Evolutionary conservation across 2,888 invertebrate species (phyloP), one percentile per base, ranked within the genome.

Genomic region (Cepaea hortensis): DNA sequence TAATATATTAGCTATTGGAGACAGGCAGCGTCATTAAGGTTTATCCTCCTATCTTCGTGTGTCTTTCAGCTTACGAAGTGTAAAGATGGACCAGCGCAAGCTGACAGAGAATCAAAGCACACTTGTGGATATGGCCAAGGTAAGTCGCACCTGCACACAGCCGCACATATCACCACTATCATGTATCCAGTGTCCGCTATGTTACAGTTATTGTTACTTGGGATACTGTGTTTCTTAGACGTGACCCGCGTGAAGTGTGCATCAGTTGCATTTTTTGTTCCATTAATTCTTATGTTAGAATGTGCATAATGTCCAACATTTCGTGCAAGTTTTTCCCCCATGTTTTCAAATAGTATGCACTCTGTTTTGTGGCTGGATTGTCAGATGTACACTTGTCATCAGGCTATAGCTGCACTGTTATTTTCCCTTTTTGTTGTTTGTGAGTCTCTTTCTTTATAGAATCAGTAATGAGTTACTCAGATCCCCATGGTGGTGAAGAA

Each of bases 1-100:
- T 35, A 35, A 35, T 35, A 1, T 1, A 35, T 35, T 35, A 35
- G 35, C 35, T 35, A 1, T 35, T 35, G 35, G 35, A 35, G 35
- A 35, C 35, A 35, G 35, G 35, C 1, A 35, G 35, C 0, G 35
- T 35, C 35, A 35, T 35, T 35, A 35, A 35, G 35, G 35, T 35
- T 35, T 35, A 35, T 35, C 35, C 35, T 35, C 35, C 35, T 35
- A 35, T 35, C 35, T 35, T 35, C 35, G 35, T 35, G 3, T 79
- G 3, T 79, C 65, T 93, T 92, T 70, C 91, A 99, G 99, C 95
- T 96, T 99, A 95, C 96, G 99, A 94, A 98, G 99, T 96, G 99
- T 99, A 89, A 99, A 99, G 96, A 98, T 99, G 98, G 99, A 99
- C 96, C 99, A 99, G 96, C 96, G 99, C 95, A 99, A 99, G 95